Conservation (phyloP, 2,888 invertebrate genomes). For the Zaprionus lineosus region DNA sequence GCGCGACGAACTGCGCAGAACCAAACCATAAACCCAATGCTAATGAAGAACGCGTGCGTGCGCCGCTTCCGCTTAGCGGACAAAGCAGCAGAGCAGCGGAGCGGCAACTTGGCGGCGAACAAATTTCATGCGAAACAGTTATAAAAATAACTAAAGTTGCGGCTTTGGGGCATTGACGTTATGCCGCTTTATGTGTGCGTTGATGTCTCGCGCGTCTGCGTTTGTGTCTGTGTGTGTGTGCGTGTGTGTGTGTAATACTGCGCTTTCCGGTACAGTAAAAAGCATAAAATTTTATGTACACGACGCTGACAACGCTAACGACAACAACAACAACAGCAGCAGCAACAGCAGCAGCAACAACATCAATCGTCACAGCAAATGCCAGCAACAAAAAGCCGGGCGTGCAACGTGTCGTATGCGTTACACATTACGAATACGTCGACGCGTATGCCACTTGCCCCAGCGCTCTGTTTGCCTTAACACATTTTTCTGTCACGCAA, state of each 20-base stretch:
- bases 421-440: slow-evolving; percentile 62
- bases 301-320: slow-evolving; percentile 61
- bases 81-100: slow-evolving; percentile 28
- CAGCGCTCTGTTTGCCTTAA: slow-evolving; percentile 55
- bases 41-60: slow-evolving; percentile 51
- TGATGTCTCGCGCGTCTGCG: slow-evolving; percentile 18
- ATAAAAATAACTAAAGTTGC: slow-evolving; percentile 58
- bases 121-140: slow-evolving; percentile 67
- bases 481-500: slow-evolving; percentile 77
- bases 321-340: slow-evolving; percentile 32
- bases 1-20: slow-evolving; percentile 22
- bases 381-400: slow-evolving; percentile 27
- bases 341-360: slow-evolving; percentile 24
- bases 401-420: slow-evolving; percentile 74
- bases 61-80: slow-evolving; percentile 57
- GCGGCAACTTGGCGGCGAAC: slow-evolving; percentile 25
- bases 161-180: slow-evolving; percentile 35
- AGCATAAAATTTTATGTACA: slow-evolving; percentile 75
- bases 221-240: neutral
- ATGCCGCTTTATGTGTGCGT: slow-evolving; percentile 17
- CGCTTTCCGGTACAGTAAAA: slow-evolving; percentile 70
- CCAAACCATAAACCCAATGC: slow-evolving; percentile 43
- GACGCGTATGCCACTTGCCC: slow-evolving; percentile 2
- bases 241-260: slow-evolving; percentile 56
- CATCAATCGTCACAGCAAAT: no score